Percentiles rank a stretch among this genome's conserved stretches.
Conservation (phyloP, 2,113 vertebrate genomes). For the Chlorodrepanis virens region DNA sequence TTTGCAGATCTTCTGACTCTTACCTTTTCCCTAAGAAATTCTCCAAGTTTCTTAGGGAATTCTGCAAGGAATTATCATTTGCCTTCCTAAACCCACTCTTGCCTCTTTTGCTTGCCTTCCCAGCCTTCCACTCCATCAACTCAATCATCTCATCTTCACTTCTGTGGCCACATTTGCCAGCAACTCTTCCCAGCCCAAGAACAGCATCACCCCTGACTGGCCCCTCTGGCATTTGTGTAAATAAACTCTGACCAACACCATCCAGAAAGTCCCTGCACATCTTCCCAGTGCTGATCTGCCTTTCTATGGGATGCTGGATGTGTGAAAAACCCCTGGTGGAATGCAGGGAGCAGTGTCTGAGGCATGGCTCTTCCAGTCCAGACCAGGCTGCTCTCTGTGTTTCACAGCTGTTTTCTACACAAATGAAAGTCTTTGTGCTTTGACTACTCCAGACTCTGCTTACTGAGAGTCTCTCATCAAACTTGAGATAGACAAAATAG, state of each 20-base stretch:
- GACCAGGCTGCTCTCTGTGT: background rate
- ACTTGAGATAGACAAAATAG: background rate
- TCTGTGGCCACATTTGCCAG: background rate
- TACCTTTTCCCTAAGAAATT: background rate
- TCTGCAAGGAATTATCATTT: background rate
- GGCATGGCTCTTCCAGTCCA: background rate
- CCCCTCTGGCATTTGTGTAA: background rate
- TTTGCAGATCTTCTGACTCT: background rate
- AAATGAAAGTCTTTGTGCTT: background rate
- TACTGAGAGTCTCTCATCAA: background rate
- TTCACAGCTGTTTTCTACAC: background rate
- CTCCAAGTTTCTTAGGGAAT: background rate
- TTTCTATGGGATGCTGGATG: background rate
- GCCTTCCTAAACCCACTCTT: background rate
- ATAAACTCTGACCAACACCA: background rate
- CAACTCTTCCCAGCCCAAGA: background rate
- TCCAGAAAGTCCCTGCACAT: background rate
- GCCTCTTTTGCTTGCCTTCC: background rate
- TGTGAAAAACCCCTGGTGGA: background rate
- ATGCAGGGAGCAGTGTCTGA: background rate
- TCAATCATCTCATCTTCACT: background rate
- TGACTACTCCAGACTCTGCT: background rate
- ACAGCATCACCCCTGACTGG: accelerated
- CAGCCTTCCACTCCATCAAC: background rate
- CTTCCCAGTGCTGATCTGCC: background rate